phyloP scores from a whole-genome alignment of 2,113 vertebrate species.

The Cichladusa arquata region DNA sequence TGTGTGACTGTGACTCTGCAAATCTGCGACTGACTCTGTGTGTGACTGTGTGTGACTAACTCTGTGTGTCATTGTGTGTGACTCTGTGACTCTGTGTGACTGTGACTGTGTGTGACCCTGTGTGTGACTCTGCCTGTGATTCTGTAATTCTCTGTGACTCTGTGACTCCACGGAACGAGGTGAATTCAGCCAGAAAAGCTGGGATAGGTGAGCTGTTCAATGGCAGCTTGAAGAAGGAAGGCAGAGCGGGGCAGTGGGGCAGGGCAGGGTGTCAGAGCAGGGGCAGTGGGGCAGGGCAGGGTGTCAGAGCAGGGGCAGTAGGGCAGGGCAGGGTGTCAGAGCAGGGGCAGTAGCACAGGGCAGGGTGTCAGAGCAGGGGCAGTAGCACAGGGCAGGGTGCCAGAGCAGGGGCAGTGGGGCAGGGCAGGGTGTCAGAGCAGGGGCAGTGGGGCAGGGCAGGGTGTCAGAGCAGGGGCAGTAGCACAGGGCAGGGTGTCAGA shows the following conservation, averaged over 20 bases:
- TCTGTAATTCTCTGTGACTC: no score
- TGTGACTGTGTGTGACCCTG: no score
- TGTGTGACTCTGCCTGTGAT: no score
- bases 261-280: not conserved
- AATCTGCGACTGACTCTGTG: no score
- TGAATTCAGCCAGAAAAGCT: fast-evolving
- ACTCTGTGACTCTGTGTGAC: no score
- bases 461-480: no score
- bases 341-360: no score
- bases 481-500: no score
- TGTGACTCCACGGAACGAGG: not conserved
- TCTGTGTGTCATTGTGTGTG: no score
- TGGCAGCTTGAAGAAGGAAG: not conserved
- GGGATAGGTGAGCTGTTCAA: not conserved
- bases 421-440: fast-evolving
- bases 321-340: fast-evolving
- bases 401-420: not conserved
- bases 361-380: fast-evolving
- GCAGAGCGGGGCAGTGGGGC: not conserved
- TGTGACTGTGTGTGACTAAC: no score
- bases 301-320: fast-evolving
- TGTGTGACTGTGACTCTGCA: no score
- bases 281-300: not conserved
- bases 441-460: fast-evolving
- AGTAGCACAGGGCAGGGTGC: fast-evolving